Base-by-base conservation (phyloP, 1,140 invertebrate genomes). In the Drosophila nikananu region DNA sequence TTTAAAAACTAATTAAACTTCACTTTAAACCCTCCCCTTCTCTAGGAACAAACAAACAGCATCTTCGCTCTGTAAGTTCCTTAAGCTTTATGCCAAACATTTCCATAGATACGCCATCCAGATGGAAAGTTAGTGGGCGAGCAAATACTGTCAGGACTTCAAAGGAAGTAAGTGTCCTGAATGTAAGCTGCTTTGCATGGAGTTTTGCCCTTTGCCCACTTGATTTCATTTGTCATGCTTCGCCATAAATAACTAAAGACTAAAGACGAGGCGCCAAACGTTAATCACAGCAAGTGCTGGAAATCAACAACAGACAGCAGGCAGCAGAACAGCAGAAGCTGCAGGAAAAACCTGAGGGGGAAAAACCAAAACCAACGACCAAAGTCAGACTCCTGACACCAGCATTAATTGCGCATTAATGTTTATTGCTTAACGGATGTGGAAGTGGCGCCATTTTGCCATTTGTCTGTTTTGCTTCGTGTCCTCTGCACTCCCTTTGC, bases 331-430 rank as follows among this genome's bases (percentile, higher is more conserved):
- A n/a, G 39, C 17, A 49, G 21, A 15, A 32, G 30, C 30, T 10
- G 30, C 30, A 9, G 37, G n/a, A 23, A 12, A 44, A 37, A 23
- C 30, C 15, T 1, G 8, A 32, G 21, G 8, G 49, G 19, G 19
- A 23, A 48, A 37, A 66, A 54, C 54, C 52, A 52, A 57, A 54
- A 52, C 54, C 57, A 62, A 42, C 39, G n/a, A 61, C 21, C 72
- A 67, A 39, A 64, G 42, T 49, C 52, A 49, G 48, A 60, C 35
- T 77, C 80, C 80, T 87, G 83, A 87, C 83, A 83, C 77, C 80
- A 77, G 81, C 86, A 81, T 89, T 89, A 89, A 89, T 89, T 89
- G 86, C 86, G 75, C 84, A 84, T 89, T 89, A 89, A 89, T 90
- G 84, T 89, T 89, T 89, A 89, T 89, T 90, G 84, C 86, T 72